A percentile compares a stretch with the other conserved stretches of the same genome.
Conservation (phyloP, 2,113 vertebrate species). For the Phylloscopus trochiloides region DNA sequence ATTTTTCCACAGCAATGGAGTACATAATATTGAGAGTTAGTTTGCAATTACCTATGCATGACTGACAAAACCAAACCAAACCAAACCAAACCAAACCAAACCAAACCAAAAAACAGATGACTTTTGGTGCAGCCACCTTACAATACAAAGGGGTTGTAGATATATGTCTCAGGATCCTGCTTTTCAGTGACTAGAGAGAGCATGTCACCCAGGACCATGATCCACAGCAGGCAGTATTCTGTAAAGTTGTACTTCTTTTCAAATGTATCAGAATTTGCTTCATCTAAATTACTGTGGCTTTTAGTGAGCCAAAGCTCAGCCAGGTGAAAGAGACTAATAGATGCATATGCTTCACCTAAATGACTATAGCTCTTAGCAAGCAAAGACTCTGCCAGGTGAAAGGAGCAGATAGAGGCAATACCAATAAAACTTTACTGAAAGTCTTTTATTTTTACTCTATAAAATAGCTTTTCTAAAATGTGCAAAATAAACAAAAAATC, state of each 20-base stretch:
- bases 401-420: not conserved
- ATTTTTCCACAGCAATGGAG: not conserved
- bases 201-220: not conserved
- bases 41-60: not conserved
- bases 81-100: too few species aligned
- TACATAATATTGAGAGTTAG: not conserved
- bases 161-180: not conserved
- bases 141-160: not conserved
- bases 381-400: not conserved
- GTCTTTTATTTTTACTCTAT: not conserved
- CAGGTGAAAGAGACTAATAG: not conserved
- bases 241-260: not conserved
- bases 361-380: not conserved
- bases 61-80: not conserved
- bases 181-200: not conserved
- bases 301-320: not conserved
- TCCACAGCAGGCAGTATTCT: not conserved
- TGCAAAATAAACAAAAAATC: constrained; percentile 23
- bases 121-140: not conserved
- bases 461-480: not conserved
- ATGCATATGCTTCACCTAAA: not conserved
- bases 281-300: not conserved
- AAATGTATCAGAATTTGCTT: not conserved
- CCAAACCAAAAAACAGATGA: not conserved
- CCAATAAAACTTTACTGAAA: not conserved